Evolutionary conservation across 2,113 vertebrate genomes (phyloP).

Genomic region (Astatotilapia flaviijosephi): DNA sequence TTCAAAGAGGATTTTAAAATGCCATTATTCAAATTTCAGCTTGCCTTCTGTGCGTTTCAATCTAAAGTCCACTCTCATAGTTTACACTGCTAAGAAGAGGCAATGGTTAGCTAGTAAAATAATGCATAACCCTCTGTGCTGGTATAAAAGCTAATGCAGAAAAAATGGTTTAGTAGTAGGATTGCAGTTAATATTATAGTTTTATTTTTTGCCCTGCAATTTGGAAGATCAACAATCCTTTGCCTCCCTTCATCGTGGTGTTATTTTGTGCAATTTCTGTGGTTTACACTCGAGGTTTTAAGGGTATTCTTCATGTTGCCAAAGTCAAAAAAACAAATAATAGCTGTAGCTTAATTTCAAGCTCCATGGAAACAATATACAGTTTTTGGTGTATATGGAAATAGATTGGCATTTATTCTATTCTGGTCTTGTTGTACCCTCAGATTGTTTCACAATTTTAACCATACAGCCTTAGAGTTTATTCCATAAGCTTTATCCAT

Average conservation of each 20-base stretch:
- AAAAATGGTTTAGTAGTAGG: background rate
- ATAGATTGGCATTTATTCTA: background rate
- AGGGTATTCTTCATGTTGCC: background rate
- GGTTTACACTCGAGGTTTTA: background rate
- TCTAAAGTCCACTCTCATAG: background rate
- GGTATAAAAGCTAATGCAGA: background rate
- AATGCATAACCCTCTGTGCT: background rate
- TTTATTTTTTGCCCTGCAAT: background rate
- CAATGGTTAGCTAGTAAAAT: background rate
- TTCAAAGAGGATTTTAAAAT: background rate
- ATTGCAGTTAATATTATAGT: background rate
- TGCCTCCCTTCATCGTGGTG: background rate
- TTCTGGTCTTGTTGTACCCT: background rate
- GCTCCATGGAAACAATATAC: background rate
- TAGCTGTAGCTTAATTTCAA: background rate
- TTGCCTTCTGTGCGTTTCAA: background rate
- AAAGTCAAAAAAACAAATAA: background rate
- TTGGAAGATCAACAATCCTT: background rate
- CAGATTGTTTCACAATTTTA: background rate
- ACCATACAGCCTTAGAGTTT: background rate
- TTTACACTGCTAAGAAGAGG: background rate
- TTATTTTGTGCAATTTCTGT: background rate
- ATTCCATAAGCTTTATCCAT: background rate
- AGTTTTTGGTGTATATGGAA: background rate
- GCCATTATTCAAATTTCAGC: slow-evolving; percentile 15